Percentiles rank a stretch among this genome's conserved stretches.
Conservation (phyloP, 2,888 invertebrate species). For the Hesperia comma region DNA sequence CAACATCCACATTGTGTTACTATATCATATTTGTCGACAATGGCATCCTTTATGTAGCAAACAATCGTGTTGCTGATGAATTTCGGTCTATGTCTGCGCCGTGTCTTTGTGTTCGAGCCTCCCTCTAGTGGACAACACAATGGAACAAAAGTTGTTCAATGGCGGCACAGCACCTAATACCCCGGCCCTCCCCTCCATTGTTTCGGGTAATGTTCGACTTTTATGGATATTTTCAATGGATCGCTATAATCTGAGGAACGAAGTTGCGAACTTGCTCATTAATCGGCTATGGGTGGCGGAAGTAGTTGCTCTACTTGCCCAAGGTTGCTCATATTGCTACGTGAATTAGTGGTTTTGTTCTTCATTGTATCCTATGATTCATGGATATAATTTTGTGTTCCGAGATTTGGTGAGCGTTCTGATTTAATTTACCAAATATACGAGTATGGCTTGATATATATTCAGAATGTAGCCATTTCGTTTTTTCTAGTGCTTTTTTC, state of each 20-base stretch:
- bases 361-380: not conserved
- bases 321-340: constrained; percentile 38
- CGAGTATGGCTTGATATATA: too few species aligned
- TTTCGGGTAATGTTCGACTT: constrained; percentile 84
- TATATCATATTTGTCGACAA: constrained; percentile 83
- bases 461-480: too few species aligned
- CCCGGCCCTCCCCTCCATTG: constrained; percentile 79
- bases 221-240: constrained; percentile 84
- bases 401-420: too few species aligned
- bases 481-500: too few species aligned
- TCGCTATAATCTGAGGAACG: constrained; percentile 79
- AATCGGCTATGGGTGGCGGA: constrained; percentile 43
- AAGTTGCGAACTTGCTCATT: constrained; percentile 72
- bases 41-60: constrained; percentile 82
- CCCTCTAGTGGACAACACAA: constrained; percentile 82
- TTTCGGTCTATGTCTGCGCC: constrained; percentile 81
- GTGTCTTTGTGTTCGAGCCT: constrained; percentile 78
- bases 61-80: constrained; percentile 84
- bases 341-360: constrained; percentile 6
- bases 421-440: too few species aligned
- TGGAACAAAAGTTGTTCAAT: constrained; percentile 84
- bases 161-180: constrained; percentile 82
- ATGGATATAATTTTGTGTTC: not conserved
- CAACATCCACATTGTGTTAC: constrained; percentile 79
- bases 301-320: constrained; percentile 38